Evolutionary conservation across 2,113 vertebrate species (phyloP), one percentile per base, ranked within the genome.

Genomic region (Platysternon megacephalum): DNA sequence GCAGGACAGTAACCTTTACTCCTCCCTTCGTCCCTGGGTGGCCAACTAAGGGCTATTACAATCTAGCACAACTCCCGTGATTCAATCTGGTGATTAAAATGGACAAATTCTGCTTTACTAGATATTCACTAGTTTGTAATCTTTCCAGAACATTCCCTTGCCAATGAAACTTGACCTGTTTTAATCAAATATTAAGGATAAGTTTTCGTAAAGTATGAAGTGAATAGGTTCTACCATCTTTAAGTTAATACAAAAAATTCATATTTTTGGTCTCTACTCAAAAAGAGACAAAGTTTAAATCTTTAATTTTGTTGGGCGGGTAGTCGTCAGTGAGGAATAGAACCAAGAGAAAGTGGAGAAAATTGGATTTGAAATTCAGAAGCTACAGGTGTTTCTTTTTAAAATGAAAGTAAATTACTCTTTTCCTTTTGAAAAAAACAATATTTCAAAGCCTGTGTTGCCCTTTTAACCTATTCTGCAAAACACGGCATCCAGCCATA

Each of bases 341-440:
- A 82, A 2, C 8, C 19, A 39, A 32, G n/a, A 78, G 84, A 42
- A 89, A 91, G 7, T 22, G 39, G 39, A 8, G 11, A 46, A 53
- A 6, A 32, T 2, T 82, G 6, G 28, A 11, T 56, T 22, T 17
- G 3, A 82, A 51, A 91, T 96, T 74, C 46, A 78, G 8, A 24
- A 28, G 24, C 76, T 52, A 39, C 48, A 2, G 65, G 16, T 68
- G 11, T 39, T 82, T 84, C 35, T 8, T 13, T 88, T 51, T 51
- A 12, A 76, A 88, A 78, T 1, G 6, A 76, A 2, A 1, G 55
- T 68, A 72, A 8, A 21, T 39, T 0, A 81, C 17, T 7, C 42
- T 55, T 8, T 49, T 61, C 35, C 58, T n/a, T 19, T 9, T 46
- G 28, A 11, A 68, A 49, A 90, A 87, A 11, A 44, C 19, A 22